Base-by-base conservation (phyloP, 2,113 vertebrate species). In the Limnothrissa miodon region DNA sequence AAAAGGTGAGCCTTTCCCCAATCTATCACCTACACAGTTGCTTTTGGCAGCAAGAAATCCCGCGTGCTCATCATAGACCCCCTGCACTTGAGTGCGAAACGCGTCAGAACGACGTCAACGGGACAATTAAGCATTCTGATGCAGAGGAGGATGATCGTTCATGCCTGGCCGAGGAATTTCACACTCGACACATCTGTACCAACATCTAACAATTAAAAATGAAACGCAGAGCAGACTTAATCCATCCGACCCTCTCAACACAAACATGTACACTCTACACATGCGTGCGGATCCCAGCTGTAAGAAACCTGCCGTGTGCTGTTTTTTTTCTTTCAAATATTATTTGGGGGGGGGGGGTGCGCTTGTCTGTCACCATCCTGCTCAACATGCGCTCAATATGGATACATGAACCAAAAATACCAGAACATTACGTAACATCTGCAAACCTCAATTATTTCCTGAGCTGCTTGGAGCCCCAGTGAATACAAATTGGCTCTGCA, bases 391-490 rank as follows among this genome's bases (percentile, higher is more conserved):
- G 87, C 82, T 86, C 84, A 85, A 78, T 81, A 82, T 39, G 62
- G 44, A 78, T 51, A 85, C 74, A 86, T 85, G 84, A 82, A 89
- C 83, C 83, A 62, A 56, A 85, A 85, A 87, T 84, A 87, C 80
- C 66, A 81, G 46, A 84, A 83, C 82, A 84, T 87, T 87, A 84
- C 70, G 80, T 86, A 87, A 85, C 87, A 87, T 89, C 84, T 87
- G 88, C 85, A 85, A 82, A 88, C 42, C 81, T 85, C 84, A 85
- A 88, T 85, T 87, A 88, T 86, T 81, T 81, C 84, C 85, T 86
- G 79, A 89, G 83, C 85, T 70, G 86, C 79, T 79, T 48, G 81
- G 78, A 85, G 86, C 83, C 21, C 83, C 46, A 79, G 82, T 86
- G 85, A 86, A 86, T 89, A 87, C 86, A 85, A 87, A 89, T 89